Base-by-base conservation (phyloP, 2,113 vertebrate species). In the Aramus guarauna region DNA sequence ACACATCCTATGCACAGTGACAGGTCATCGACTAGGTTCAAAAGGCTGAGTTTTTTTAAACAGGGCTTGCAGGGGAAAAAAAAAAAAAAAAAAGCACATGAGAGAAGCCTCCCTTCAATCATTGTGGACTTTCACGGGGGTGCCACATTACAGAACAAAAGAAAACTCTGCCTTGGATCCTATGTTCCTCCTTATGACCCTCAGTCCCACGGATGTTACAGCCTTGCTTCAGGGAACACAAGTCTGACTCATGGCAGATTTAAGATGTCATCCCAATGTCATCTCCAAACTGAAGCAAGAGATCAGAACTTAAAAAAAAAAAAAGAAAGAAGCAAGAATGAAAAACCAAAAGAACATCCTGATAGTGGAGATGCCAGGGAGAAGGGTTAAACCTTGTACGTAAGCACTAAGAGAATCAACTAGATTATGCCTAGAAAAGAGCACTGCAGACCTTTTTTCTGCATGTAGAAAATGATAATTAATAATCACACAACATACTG, bases 1-100 rank as follows among this genome's bases (percentile, higher is more conserved):
- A 69, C 6, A 69, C 34, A 48, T 11, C 20, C 37, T 63, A 74
- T 4, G 0, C 37, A 20, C 68, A 84, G 56, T 0, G 0, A 56
- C 34, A 89, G 60, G n/a, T 81, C 62, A 75, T 36, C 60, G 15
- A 18, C 13, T 53, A 32, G 12, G 13, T 66, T 66, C 37, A 62
- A 59, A 88, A 81, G 62, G 17, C 7, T 76, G 13, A 3, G 0
- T 4, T 62, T 64, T 50, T 6, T 62, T 30, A 30, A 59, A 64
- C 9, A 10, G 5, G 5, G 39, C 39, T 77, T 85, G 36, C 7
- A 47, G 0, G 4, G 24, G 72, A 39, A 4, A 30, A 8, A 10
- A 9, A 4, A 4, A 9, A 15, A n/a, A 24, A 18, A 60, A 9
- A 55, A 37, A 36, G 39, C 48, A 52, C 6, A 24, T 48, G 52